A percentile compares a stretch with the other conserved stretches of the same genome.
Evolutionary conservation across 1,140 invertebrate genomes (phyloP).

Genomic region (Diploscapter pachys): DNA sequence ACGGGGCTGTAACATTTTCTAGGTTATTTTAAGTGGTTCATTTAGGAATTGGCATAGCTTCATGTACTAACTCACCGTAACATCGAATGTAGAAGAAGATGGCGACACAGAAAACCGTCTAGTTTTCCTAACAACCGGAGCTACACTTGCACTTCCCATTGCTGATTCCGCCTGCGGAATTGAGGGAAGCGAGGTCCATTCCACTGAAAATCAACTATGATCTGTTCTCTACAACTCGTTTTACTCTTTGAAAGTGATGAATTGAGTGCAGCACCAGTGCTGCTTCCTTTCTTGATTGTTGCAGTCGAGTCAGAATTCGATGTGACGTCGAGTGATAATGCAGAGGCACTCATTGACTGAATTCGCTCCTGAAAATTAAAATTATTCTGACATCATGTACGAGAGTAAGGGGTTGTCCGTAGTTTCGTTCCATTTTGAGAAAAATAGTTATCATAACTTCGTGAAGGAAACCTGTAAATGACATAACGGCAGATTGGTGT

Average conservation of each 20-base stretch:
- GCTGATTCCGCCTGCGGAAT: conserved; percentile 13
- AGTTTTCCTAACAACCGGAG: conserved; percentile 28
- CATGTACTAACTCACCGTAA: neutral
- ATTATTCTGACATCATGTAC: neutral
- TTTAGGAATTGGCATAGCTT: too few species aligned
- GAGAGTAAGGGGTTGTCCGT: neutral
- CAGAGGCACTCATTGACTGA: conserved; percentile 22
- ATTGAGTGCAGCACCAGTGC: neutral
- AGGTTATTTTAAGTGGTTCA: too few species aligned
- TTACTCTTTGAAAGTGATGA: neutral
- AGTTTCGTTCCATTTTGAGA: neutral
- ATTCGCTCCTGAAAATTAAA: conserved; percentile 28
- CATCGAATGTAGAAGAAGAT: conserved; percentile 11
- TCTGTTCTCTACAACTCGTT: conserved; percentile 8
- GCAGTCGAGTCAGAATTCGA: neutral
- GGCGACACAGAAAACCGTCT: conserved; percentile 33
- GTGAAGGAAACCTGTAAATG: too few species aligned
- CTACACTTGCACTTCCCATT: neutral
- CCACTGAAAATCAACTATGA: conserved; percentile 17
- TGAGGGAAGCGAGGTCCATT: conserved; percentile 27
- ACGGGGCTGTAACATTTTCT: too few species aligned
- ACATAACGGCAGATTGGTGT: too few species aligned
- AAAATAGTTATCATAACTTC: too few species aligned
- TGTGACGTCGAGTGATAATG: conserved; percentile 23
- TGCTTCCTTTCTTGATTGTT: neutral